phyloP scores from a whole-genome alignment of 2,797 vertebrate species.

The Alectoris magna region DNA sequence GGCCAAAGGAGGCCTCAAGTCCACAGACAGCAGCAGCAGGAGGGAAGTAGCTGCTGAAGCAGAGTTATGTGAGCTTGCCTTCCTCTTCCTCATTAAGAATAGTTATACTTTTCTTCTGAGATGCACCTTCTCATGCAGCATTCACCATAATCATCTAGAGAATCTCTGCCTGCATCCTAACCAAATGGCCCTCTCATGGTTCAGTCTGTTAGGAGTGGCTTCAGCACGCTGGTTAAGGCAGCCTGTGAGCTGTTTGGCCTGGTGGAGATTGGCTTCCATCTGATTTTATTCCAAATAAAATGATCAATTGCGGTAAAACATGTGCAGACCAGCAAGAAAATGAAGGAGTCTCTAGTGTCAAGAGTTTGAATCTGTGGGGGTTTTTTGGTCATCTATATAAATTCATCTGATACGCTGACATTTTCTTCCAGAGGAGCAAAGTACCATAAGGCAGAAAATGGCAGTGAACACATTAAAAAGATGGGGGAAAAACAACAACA shows the following conservation, averaged over 20 bases:
- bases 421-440: not conserved
- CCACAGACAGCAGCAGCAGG: rapidly evolving
- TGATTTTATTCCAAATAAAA: not conserved
- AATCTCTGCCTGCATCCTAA: not conserved
- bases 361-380: not conserved
- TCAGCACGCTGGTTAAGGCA: not conserved
- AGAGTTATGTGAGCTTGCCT: not conserved
- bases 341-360: not conserved
- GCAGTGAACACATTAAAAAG: not conserved
- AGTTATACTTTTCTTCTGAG: not conserved
- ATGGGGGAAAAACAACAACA: no score
- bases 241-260: not conserved
- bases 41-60: not conserved
- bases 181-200: not conserved
- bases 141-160: not conserved
- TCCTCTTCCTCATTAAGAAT: not conserved
- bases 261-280: not conserved
- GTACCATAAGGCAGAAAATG: not conserved
- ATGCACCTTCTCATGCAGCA: not conserved
- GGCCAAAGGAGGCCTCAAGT: not conserved
- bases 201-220: rapidly evolving
- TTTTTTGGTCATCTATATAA: not conserved
- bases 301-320: not conserved
- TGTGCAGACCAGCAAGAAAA: not conserved
- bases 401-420: rapidly evolving